Base-by-base conservation (phyloP, 2,888 invertebrate species). In the Drosophila tripunctata region DNA sequence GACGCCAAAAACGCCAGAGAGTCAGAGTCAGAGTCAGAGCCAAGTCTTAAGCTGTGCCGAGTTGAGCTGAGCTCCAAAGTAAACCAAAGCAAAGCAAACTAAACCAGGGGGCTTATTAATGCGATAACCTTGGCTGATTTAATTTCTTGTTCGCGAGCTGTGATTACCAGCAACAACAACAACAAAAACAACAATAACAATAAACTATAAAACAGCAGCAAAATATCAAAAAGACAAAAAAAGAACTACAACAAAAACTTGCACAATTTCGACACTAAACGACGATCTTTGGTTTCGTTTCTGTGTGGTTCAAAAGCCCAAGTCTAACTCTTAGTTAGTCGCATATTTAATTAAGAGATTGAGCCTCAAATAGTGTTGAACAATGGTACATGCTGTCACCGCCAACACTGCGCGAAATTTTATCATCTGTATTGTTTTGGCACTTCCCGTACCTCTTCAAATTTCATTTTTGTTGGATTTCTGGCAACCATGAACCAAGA, bases 301-400 rank as follows among this genome's bases (percentile, higher is more conserved):
- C 54, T 43, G 31, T 63, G 63, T 45, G 47, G 64, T 48, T 52
- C 41, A 48, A 51, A 52, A 52, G 31, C 44, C 44, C 22, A 48
- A 43, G 44, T 54, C 40, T 65, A 65, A 61, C 72, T 66, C 60
- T 68, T 75, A 85, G 79, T 83, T 75, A 64, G 83, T 75, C 75
- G 87, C 77, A 81, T 84, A 89, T 89, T 89, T 89, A 89, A 89
- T 89, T 89, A 89, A 89, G 89, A 83, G 88, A 89, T 89, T 89
- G 88, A 88, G 77, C 44, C 62, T 48, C 77, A 64, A 77, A 82
- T 78, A 80, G 82, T 89, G 78, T 88, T 80, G 79, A 87, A 84
- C 87, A 83, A 87, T 80, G 80, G 72, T 75, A 78, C 78, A 75
- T 33, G 76, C 63, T 81, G 75, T 80, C 69, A 65, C 27, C 73